Percentiles rank a stretch among this genome's conserved stretches.
Evolutionary conservation across 2,797 vertebrate species (phyloP).

Genomic region (Scolopax bukidnonensis): DNA sequence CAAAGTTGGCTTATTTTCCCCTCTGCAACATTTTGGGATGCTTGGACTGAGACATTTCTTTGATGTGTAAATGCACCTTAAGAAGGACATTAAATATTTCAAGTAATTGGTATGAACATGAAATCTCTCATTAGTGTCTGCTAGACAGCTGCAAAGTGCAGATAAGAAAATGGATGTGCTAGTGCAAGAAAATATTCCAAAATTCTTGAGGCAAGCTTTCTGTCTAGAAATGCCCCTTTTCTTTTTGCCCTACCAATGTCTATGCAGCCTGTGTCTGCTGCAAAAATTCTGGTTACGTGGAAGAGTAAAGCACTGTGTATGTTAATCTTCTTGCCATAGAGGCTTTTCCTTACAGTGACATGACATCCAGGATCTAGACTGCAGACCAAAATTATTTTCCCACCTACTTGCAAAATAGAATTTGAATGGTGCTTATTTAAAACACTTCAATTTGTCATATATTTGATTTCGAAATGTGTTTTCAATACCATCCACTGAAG

Average conservation of each 20-base stretch:
- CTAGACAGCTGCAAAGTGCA: constrained; percentile 74
- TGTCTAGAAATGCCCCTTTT: not conserved
- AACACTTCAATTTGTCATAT: constrained; percentile 25
- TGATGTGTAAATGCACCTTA: constrained; percentile 82
- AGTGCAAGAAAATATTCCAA: constrained; percentile 22
- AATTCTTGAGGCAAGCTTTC: constrained; percentile 26
- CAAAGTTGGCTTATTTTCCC: not conserved
- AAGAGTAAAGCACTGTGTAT: constrained; percentile 2
- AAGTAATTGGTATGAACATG: constrained; percentile 80
- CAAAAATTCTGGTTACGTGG: not conserved
- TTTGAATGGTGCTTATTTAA: constrained; percentile 40
- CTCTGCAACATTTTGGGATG: constrained; percentile 30
- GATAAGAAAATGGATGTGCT: constrained; percentile 68
- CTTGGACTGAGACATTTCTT: constrained; percentile 77
- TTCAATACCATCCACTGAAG: constrained; percentile 36
- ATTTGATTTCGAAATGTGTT: constrained; percentile 47
- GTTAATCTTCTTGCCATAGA: constrained; percentile 29
- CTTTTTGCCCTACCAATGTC: not conserved
- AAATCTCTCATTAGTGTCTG: constrained; percentile 78
- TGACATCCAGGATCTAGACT: not conserved
- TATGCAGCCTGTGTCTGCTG: not conserved
- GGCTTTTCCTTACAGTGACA: not conserved
- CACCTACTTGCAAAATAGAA: not conserved
- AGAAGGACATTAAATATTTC: constrained; percentile 79
- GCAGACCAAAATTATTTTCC: not conserved